Evolutionary conservation across 2,888 invertebrate species (phyloP), one percentile per base, ranked within the genome.

Genomic region (Apomyelois bistriatella): DNA sequence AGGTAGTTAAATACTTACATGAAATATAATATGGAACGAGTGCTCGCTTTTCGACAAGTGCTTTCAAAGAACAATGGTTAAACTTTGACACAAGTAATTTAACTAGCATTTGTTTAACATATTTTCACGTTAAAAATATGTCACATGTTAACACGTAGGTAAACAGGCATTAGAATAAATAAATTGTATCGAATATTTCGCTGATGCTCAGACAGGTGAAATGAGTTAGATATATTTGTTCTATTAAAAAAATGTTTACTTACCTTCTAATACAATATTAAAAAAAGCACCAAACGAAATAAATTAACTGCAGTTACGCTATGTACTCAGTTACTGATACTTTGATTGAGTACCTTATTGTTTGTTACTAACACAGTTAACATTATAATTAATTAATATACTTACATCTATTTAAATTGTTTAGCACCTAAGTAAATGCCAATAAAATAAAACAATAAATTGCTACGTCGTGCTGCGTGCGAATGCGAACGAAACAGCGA

Each of bases 1-100:
- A 58, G 48, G 48, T 63, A 55, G 53, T 52, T 50, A 40, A 8
- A 9, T 40, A 37, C 16, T 15, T 30, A 35, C 46, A 30, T 9
- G 10, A 32, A 46, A 46, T 32, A 46, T 46, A 37, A 22, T n/a
- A 15, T n/a, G n/a, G 3, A 38, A 40, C 30, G 10, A 28, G 13
- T 32, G 15, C 15, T 32, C 28, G 2, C 40, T 50, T n/a, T 15
- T n/a, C 40, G 6, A 50, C 40, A 38, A 15, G 12, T 37, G 41
- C 47, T 38, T 48, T 28, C 41, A 46, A 30, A 35, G 32, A 47
- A 40, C 49, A 49, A 50, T 43, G 35, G 37, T 17, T 40, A 49
- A 53, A 47, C 28, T 48, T 36, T 36, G 47, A 51, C 37, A 47
- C 50, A 10, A 51, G 36, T 47, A 35, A 41, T 50, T 47, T n/a